Conservation (phyloP, 2,888 invertebrate genomes). For the Mimumesa dahlbomi region DNA sequence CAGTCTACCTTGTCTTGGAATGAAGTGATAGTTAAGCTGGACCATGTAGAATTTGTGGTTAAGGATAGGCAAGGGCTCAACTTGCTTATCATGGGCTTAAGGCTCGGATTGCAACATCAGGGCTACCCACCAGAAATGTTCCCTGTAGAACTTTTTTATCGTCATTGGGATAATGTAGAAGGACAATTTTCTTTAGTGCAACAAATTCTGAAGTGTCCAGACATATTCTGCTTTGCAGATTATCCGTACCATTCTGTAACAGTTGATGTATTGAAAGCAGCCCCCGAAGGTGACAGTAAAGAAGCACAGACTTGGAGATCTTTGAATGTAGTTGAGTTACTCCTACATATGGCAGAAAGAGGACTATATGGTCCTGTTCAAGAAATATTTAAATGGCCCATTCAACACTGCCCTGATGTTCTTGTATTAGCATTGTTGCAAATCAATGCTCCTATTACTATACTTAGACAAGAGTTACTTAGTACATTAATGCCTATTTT, state of each 20-base stretch:
- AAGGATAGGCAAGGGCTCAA: conserved; percentile 93
- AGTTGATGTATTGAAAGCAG: conserved; percentile 94
- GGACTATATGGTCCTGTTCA: conserved; percentile 91
- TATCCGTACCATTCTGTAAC: conserved; percentile 93
- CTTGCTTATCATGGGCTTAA: conserved; percentile 90
- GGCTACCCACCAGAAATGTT: conserved; percentile 87
- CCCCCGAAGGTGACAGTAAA: conserved; percentile 96
- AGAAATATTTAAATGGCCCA: conserved; percentile 94
- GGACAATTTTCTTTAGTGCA: conserved; percentile 94
- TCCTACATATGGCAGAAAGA: conserved; percentile 93
- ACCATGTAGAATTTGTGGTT: conserved; percentile 93
- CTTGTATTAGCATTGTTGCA: conserved; percentile 94
- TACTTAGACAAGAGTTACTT: conserved; percentile 92
- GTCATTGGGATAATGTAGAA: conserved; percentile 96
- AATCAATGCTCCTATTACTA: conserved; percentile 89
- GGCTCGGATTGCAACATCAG: conserved; percentile 89
- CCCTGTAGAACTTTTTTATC: conserved; percentile 94
- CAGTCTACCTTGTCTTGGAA: conserved; percentile 93
- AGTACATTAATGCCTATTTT: conserved; percentile 95
- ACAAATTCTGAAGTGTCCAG: conserved; percentile 93
- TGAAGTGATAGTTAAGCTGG: conserved; percentile 94
- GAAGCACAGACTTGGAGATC: conserved; percentile 97
- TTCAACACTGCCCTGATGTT: conserved; percentile 97
- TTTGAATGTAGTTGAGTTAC: conserved; percentile 92
- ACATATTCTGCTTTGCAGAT: conserved; percentile 97